Evolutionary conservation across 2,113 vertebrate species (phyloP), one percentile per base, ranked within the genome.

Genomic region (Neotragus moschatus): DNA sequence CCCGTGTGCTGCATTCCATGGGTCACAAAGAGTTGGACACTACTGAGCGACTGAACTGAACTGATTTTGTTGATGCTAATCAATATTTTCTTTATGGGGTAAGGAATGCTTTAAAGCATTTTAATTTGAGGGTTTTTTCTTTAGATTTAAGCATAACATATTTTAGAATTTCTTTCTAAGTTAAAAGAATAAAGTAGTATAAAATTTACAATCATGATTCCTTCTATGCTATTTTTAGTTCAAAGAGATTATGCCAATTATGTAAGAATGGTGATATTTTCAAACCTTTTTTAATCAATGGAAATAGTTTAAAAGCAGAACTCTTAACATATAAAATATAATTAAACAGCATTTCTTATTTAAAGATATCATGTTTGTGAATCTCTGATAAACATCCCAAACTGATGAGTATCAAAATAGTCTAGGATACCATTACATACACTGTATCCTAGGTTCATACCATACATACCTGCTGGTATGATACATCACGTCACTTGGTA

Each of bases 91-190:
- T 81, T 91, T 93, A 79, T 58, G 26, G n/a, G 2, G 5, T 23
- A 75, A 91, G 39, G 4, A 77, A 84, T 82, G 21, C 45, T 70
- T 91, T 55, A 77, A 80, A 88, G 33, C 6, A 75, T 88, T 60
- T 96, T 53, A 30, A 49, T 16, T 93, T 66, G 21, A 86, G 3
- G 7, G 17, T 49, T 2, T 7, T 39, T 56, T 11, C n/a, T 33
- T 6, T 33, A 58, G 12, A 7, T 56, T 90, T 90, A 61, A 36
- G 28, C 11, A 75, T 3, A 53, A 70, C 63, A 16, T 3, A 86
- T n/a, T 70, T 82, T 66, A 70, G 8, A 93, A 23, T 91, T 60
- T 43, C 43, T 51, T n/a, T 43, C 43, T 51, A 77, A 96, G 90
- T 45, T 45, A 63, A 96, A 66, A 36, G 19, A 36, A 36, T 66